Evolutionary conservation across 1,140 invertebrate genomes (phyloP).

Genomic region (Atta colombica): DNA sequence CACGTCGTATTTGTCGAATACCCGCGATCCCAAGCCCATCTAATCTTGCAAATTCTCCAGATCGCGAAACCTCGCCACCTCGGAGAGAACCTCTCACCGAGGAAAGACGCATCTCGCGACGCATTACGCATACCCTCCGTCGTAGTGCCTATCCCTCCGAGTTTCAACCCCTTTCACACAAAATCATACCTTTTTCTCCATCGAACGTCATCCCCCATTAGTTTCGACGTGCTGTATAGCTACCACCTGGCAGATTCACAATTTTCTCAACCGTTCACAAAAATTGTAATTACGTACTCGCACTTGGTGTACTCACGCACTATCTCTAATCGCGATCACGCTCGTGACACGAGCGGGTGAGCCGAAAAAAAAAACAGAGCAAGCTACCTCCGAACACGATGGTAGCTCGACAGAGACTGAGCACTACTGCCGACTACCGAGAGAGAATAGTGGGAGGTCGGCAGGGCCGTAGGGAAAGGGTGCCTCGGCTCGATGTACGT

Average conservation of each 20-base stretch:
- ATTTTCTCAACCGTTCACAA: slow-evolving; percentile 29
- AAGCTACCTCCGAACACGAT: neutral
- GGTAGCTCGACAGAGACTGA: slow-evolving; percentile 76
- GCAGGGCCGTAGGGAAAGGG: slow-evolving; percentile 70
- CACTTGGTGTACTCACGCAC: neutral
- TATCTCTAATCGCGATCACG: slow-evolving; percentile 15
- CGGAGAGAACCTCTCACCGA: neutral
- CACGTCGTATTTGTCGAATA: neutral
- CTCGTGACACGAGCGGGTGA: slow-evolving; percentile 9
- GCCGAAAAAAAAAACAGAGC: neutral
- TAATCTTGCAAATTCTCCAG: neutral
- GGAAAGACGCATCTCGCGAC: slow-evolving; percentile 8
- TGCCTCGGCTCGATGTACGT: neutral
- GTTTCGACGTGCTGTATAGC: slow-evolving; percentile 14
- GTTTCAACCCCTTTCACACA: neutral
- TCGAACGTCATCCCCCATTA: slow-evolving; percentile 79
- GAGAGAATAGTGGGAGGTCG: slow-evolving; percentile 20
- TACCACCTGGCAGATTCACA: neutral
- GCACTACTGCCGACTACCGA: slow-evolving; percentile 65
- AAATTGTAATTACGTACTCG: neutral
- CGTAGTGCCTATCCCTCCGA: neutral
- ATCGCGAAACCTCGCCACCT: neutral
- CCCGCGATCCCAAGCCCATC: neutral
- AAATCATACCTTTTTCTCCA: slow-evolving; percentile 73
- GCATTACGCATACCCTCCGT: slow-evolving; percentile 19